Conservation (phyloP, 35 echinoderm and acorn worm species). For the Apostichopus californicus region DNA sequence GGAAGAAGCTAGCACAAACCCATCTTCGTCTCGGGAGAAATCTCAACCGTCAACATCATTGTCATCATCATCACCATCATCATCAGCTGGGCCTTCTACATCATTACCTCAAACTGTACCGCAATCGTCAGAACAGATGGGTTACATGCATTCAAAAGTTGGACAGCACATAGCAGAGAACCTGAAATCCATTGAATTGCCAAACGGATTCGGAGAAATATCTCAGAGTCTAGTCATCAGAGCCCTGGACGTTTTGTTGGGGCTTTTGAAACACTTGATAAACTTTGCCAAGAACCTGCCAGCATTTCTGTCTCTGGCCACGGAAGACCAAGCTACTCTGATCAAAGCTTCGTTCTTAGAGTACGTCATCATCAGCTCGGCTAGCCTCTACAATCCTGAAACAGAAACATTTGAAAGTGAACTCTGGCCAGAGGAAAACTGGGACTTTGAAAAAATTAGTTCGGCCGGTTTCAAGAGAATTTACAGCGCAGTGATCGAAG, state of each 20-base stretch:
- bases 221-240: slow-evolving; percentile 47
- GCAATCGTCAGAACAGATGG: background rate
- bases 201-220: slow-evolving; percentile 15
- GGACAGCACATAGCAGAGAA: slow-evolving; percentile 7
- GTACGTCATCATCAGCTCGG: slow-evolving; percentile 68
- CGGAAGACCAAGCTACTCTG: slow-evolving; percentile 78
- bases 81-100: too few species aligned
- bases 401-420: slow-evolving; percentile 60
- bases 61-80: too few species aligned
- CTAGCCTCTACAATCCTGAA: slow-evolving; percentile 64
- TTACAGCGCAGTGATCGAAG: background rate
- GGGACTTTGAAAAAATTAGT: slow-evolving; percentile 25
- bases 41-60: too few species aligned
- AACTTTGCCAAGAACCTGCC: slow-evolving; percentile 77
- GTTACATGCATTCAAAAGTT: background rate
- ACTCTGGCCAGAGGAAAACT: slow-evolving; percentile 52
- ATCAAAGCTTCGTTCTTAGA: slow-evolving; percentile 82
- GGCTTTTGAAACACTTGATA: slow-evolving; percentile 82
- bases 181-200: background rate
- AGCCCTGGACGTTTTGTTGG: slow-evolving; percentile 74
- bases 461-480: slow-evolving; percentile 63
- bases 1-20: too few species aligned
- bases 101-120: background rate
- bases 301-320: slow-evolving; percentile 60
- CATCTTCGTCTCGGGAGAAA: too few species aligned